Conservation (phyloP, 30 jellyfish, hydroid and myxozoan genomes). For the Sanderia malayensis region DNA sequence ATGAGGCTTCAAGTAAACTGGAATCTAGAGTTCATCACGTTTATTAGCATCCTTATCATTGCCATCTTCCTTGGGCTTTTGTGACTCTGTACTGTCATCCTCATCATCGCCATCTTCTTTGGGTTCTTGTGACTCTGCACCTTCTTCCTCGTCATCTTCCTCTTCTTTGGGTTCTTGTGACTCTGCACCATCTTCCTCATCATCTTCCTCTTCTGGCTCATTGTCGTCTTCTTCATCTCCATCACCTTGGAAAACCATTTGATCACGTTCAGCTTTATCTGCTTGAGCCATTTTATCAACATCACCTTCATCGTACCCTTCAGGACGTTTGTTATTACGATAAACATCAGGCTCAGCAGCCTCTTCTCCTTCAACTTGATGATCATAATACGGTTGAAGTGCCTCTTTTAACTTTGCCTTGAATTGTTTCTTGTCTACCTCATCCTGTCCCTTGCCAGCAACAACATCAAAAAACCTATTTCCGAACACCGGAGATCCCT, state of each 20-base stretch:
- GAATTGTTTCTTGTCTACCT: slow-evolving; percentile 13
- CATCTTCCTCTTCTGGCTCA: slow-evolving; percentile 5
- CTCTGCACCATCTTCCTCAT: slow-evolving; percentile 2
- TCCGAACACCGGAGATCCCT: slow-evolving; percentile 61
- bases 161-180: slow-evolving; percentile 5
- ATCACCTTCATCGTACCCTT: slow-evolving; percentile 53
- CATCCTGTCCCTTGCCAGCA: slow-evolving; percentile 46
- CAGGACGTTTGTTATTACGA: slow-evolving; percentile 25
- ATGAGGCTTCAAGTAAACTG: too few species aligned
- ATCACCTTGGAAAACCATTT: neutral
- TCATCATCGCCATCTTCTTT: slow-evolving; percentile 13
- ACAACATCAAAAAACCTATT: slow-evolving; percentile 45
- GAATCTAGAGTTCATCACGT: slow-evolving; percentile 59
- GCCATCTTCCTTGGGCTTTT: slow-evolving; percentile 31
- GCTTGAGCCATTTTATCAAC: slow-evolving; percentile 12
- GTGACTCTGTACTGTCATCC: slow-evolving; percentile 2
- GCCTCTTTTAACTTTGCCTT: slow-evolving; percentile 21
- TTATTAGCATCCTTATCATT: neutral
- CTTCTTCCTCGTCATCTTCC: slow-evolving; percentile 15
- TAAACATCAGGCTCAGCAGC: slow-evolving; percentile 52
- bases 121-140: slow-evolving; percentile 1
- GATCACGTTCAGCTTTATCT: slow-evolving; percentile 8
- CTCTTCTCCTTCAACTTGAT: slow-evolving; percentile 53
- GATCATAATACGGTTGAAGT: slow-evolving; percentile 28
- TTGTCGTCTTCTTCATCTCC: slow-evolving; percentile 33